These are phyloP conservation scores for Athalia rosae DNA, from an alignment of 2,888 invertebrate species.

Conservation along the genomic window DNA sequence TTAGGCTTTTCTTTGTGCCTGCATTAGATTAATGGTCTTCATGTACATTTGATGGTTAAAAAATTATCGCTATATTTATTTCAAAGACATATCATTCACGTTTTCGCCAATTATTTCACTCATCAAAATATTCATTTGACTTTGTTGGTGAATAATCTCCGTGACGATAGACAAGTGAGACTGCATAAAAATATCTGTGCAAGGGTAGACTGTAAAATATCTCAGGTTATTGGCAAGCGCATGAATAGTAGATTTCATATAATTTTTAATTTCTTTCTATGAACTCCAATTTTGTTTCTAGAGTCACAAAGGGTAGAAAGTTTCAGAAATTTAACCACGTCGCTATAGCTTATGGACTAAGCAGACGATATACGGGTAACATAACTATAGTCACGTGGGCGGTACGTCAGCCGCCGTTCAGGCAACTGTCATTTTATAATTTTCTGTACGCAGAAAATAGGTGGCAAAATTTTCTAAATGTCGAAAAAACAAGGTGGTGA, in stretches of 20 bases:
- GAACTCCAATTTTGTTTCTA: not conserved
- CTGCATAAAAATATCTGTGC: constrained; percentile 31
- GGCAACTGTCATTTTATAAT: constrained; percentile 68
- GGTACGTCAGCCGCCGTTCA: constrained; percentile 58
- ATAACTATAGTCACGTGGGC: constrained; percentile 58
- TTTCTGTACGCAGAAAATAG: constrained; percentile 42
- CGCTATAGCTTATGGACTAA: not conserved
- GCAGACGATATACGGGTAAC: constrained; percentile 50
- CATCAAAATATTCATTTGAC: constrained; percentile 53
- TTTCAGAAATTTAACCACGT: not conserved
- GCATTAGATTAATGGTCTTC: not conserved
- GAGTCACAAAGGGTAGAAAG: not conserved
- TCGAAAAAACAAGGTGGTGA: constrained; percentile 6
- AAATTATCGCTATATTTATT: not conserved
- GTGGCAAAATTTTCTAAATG: constrained; percentile 21
- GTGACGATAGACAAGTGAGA: constrained; percentile 58
- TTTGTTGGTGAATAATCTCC: constrained; percentile 54
- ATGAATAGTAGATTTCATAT: not conserved
- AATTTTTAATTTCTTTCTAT: not conserved
- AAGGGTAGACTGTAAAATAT: not conserved
- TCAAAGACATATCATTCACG: not conserved
- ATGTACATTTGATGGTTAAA: not conserved
- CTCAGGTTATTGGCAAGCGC: not conserved
- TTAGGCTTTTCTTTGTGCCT: constrained; percentile 20
- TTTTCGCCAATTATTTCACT: constrained; percentile 29